Percentiles rank a stretch among this genome's conserved stretches.
Conservation (phyloP, 2,113 vertebrate genomes). For the Rhadina sibilatrix region DNA sequence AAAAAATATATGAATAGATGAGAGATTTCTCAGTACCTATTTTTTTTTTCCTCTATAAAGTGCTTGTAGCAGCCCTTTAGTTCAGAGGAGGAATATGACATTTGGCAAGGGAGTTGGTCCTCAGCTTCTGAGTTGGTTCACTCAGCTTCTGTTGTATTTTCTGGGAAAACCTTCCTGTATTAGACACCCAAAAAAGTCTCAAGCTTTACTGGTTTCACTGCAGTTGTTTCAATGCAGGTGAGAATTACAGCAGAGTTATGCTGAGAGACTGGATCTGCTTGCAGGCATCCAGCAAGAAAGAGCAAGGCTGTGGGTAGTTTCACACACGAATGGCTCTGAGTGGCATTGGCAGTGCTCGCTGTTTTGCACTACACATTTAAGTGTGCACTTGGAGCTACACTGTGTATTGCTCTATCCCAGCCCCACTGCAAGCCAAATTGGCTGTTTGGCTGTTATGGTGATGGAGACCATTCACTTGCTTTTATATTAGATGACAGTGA, state of each 20-base stretch:
- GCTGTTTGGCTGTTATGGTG: neutral
- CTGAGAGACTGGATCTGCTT: neutral
- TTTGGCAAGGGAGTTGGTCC: neutral
- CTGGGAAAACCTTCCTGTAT: neutral
- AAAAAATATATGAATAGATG: neutral
- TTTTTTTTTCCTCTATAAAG: neutral
- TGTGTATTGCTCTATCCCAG: neutral
- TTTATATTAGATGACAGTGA: neutral
- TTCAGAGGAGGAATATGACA: neutral
- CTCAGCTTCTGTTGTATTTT: neutral
- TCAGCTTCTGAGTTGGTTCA: too few species aligned
- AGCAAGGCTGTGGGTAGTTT: neutral
- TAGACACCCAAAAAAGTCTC: neutral
- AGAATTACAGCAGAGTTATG: neutral
- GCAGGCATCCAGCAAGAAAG: neutral
- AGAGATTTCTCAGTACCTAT: neutral
- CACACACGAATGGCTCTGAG: rapidly evolving
- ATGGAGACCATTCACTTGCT: neutral
- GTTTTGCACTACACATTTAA: neutral
- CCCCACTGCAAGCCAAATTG: neutral
- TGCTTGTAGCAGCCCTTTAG: neutral
- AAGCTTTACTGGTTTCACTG: neutral
- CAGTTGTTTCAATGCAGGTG: neutral
- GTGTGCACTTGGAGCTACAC: neutral
- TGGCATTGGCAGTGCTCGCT: neutral